Conservation (phyloP, 2,113 vertebrate species). For the Cryptomyrus ogoouensis region DNA sequence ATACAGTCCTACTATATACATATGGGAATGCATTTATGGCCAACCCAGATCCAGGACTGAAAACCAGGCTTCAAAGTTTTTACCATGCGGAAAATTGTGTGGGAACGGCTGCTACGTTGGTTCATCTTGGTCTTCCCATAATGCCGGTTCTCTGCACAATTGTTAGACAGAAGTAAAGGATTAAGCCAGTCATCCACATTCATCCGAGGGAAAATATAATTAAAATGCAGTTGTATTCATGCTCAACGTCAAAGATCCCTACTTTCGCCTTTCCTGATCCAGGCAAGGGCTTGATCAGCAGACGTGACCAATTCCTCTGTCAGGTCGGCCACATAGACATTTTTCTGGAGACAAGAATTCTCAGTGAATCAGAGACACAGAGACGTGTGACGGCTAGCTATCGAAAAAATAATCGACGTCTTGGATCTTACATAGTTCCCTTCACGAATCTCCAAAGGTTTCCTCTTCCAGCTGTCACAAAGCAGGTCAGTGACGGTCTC, state of each 20-base stretch:
- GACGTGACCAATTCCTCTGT: slow-evolving; percentile 82
- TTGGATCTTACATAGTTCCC: slow-evolving; percentile 74
- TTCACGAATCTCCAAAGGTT: slow-evolving; percentile 85
- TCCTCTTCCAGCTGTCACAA: slow-evolving; percentile 78
- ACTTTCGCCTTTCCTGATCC: slow-evolving; percentile 93
- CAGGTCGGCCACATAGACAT: slow-evolving; percentile 83
- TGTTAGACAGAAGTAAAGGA: not conserved
- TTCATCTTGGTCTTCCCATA: slow-evolving; percentile 97
- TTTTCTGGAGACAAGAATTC: slow-evolving; percentile 66
- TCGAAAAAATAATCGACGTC: not conserved
- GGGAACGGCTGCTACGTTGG: slow-evolving; percentile 87
- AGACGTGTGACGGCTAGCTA: not conserved
- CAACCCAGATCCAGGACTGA: not conserved
- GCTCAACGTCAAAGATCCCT: slow-evolving; percentile 40
- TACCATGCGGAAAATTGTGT: slow-evolving; percentile 96
- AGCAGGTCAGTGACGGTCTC: slow-evolving; percentile 89
- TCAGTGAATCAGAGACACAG: not conserved
- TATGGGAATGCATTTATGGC: not conserved
- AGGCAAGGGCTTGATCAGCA: slow-evolving; percentile 76
- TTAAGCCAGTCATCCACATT: not conserved
- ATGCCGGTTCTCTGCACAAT: slow-evolving; percentile 76
- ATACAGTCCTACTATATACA: not conserved
- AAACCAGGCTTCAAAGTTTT: slow-evolving; percentile 21
- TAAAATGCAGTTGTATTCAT: not conserved
- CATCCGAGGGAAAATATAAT: not conserved